Percentiles rank a stretch among this genome's conserved stretches.
Evolutionary conservation across 2,797 vertebrate genomes (phyloP).

Genomic region (Tachyglossus aculeatus): DNA sequence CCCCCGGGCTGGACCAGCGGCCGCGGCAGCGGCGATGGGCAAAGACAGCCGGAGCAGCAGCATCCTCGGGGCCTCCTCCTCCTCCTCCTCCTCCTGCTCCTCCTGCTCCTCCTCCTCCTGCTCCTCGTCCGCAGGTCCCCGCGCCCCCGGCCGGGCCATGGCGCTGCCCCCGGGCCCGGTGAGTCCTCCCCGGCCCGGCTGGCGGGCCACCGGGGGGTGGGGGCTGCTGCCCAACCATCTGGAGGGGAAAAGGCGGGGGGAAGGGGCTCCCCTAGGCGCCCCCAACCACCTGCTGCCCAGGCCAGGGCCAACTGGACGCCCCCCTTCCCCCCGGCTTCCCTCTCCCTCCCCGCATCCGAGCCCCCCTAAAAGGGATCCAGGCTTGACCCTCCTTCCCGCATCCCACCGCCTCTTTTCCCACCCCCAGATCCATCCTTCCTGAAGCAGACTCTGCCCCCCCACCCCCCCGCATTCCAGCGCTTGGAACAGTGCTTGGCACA

Average conservation of each 20-base stretch:
- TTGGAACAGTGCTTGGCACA: too few species aligned
- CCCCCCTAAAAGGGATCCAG: too few species aligned
- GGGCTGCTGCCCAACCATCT: fast-evolving
- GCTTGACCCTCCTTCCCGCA: not conserved
- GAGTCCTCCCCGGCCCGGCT: too few species aligned
- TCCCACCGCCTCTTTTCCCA: not conserved
- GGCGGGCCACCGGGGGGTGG: too few species aligned
- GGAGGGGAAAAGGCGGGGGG: fast-evolving
- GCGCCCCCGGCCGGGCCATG: conserved; percentile 27
- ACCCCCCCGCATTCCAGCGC: too few species aligned
- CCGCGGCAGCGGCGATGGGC: conserved; percentile 68
- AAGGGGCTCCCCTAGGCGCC: not conserved
- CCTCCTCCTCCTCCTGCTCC: conserved; percentile 44
- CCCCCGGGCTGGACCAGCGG: conserved; percentile 26
- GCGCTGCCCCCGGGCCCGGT: conserved; percentile 65
- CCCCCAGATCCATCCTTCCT: too few species aligned
- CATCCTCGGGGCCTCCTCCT: conserved; percentile 58
- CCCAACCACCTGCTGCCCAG: not conserved
- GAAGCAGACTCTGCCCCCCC: too few species aligned
- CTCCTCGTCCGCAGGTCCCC: conserved; percentile 45
- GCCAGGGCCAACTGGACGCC: too few species aligned
- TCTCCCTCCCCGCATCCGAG: too few species aligned
- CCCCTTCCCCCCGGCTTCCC: too few species aligned
- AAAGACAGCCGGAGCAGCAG: conserved; percentile 70
- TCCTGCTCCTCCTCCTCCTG: conserved; percentile 42